Evolutionary conservation across 2,113 vertebrate species (phyloP).

Genomic region (Arenaria interpres): DNA sequence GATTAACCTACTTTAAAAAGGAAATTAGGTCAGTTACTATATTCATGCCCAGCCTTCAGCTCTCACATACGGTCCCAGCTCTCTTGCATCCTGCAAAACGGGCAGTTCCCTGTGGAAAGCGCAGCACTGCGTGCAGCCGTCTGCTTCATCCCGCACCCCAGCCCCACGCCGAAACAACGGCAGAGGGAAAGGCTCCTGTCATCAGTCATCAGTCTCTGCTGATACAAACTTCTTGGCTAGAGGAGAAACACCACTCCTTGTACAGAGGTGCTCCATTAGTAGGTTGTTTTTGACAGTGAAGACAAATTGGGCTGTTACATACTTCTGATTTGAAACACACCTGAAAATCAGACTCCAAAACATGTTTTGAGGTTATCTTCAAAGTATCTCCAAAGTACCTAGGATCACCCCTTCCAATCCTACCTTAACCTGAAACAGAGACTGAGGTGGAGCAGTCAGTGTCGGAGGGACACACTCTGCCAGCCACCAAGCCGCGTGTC

Average conservation of each 20-base stretch:
- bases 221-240: not conserved
- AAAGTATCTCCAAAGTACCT: not conserved
- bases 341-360: not conserved
- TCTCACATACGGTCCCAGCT: not conserved
- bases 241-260: not conserved
- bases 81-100: not conserved
- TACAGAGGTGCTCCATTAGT: not conserved
- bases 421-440: not conserved
- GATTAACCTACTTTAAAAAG: conserved; percentile 15
- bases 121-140: not conserved
- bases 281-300: not conserved
- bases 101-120: not conserved
- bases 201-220: not conserved
- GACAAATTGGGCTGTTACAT: not conserved
- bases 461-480: not conserved
- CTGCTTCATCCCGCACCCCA: not conserved
- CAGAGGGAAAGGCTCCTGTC: rapidly evolving
- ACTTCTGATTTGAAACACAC: not conserved
- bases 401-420: not conserved
- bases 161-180: not conserved
- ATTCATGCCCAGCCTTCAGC: not conserved
- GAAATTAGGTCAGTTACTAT: conserved; percentile 41
- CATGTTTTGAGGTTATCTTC: not conserved
- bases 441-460: not conserved
- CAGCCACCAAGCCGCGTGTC: not conserved